Evolutionary conservation across 1,140 invertebrate species (phyloP).

Genomic region (Plectus sambesii): DNA sequence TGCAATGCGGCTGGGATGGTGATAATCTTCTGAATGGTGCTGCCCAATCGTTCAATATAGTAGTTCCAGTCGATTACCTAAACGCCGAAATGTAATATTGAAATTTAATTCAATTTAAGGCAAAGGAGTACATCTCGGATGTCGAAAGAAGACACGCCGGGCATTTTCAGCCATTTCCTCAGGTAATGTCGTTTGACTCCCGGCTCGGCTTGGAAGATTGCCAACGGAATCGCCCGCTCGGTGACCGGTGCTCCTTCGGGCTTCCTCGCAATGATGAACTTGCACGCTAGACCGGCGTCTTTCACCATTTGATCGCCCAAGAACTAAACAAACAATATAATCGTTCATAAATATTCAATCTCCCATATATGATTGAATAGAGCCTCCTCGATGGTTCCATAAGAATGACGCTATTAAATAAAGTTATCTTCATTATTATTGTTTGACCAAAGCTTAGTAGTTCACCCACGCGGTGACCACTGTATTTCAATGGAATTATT

Average conservation of each 20-base stretch:
- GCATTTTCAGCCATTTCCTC: conserved; percentile 82
- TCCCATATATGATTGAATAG: too few relatives aligned
- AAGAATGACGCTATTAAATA: too few relatives aligned
- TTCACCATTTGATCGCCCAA: conserved; percentile 98
- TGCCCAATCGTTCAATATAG: conserved; percentile 86
- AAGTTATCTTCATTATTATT: too few relatives aligned
- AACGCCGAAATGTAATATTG: conserved; percentile 6
- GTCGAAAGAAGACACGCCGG: conserved; percentile 59
- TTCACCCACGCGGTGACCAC: too few relatives aligned
- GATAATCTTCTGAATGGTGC: conserved; percentile 93
- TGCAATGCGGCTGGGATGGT: conserved; percentile 97
- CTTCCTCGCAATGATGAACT: conserved; percentile 87
- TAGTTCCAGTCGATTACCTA: conserved; percentile 90
- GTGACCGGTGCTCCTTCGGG: conserved; percentile 82
- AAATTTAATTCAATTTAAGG: conserved; percentile 2
- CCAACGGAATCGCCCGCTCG: conserved; percentile 81
- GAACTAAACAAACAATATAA: conserved; percentile 56
- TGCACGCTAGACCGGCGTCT: conserved; percentile 88
- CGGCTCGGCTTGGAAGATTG: conserved; percentile 87
- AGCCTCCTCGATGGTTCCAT: too few relatives aligned
- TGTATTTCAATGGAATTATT: too few relatives aligned
- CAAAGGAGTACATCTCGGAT: conserved; percentile 59
- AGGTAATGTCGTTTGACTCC: conserved; percentile 76
- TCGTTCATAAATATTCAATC: too few relatives aligned
- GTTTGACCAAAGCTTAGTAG: too few relatives aligned